phyloP scores from a whole-genome alignment of 2,888 invertebrate genomes.

The Parapristionchus giblindavisi region DNA sequence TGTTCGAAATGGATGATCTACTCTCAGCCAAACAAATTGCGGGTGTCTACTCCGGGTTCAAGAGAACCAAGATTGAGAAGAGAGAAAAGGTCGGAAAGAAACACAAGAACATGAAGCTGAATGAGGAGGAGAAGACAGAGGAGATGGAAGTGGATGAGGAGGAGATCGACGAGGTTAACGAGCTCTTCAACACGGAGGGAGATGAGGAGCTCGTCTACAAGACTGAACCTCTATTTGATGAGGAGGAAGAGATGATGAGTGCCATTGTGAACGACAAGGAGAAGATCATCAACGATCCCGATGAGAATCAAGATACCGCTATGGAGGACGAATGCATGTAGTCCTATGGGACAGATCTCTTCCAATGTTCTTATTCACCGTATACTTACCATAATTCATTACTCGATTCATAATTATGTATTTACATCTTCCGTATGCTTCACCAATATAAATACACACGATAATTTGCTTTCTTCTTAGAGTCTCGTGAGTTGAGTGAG shows the following conservation, averaged over 20 bases:
- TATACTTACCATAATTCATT: no score
- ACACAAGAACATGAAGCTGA: background rate
- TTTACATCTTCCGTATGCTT: no score
- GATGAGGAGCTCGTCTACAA: slow-evolving; percentile 6
- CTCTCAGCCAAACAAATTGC: slow-evolving; percentile 2
- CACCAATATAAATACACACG: no score
- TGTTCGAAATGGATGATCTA: background rate
- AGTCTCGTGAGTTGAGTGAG: no score
- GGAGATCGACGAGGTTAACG: background rate
- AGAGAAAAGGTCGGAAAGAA: no score
- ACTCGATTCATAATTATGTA: no score
- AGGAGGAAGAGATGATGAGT: background rate
- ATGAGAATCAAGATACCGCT: no score
- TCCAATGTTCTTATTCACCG: no score
- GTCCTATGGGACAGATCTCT: no score
- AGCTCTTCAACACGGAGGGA: background rate
- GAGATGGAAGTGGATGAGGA: background rate
- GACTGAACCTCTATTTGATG: slow-evolving; percentile 16
- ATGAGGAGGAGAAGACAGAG: background rate
- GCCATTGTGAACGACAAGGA: background rate
- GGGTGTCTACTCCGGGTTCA: slow-evolving; percentile 1
- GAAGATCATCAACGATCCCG: no score
- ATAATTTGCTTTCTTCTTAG: no score
- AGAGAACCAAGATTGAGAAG: slow-evolving; percentile 4
- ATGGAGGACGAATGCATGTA: no score